phyloP scores from a whole-genome alignment of 2,113 vertebrate genomes.

The Meles meles region DNA sequence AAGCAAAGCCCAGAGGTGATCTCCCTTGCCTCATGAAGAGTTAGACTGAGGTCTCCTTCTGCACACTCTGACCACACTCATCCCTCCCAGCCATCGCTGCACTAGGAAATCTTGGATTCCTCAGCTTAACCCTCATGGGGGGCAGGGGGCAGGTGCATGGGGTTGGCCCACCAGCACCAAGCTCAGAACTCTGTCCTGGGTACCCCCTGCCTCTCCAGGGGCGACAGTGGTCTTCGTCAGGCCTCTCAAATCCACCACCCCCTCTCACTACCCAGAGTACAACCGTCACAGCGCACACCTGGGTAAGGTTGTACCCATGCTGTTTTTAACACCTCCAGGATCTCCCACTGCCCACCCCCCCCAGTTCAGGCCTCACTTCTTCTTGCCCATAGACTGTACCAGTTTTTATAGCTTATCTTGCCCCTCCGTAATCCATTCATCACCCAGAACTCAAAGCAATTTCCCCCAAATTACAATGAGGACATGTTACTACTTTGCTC shows the following conservation, averaged over 20 bases:
- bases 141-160: neutral
- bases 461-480: neutral
- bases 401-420: neutral
- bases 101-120: neutral
- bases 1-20: neutral
- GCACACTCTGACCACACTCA: neutral
- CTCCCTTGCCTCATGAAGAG: neutral
- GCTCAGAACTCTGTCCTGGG: neutral
- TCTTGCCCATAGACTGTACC: neutral
- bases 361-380: neutral
- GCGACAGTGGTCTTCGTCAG: neutral
- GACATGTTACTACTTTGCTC: neutral
- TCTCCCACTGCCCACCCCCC: neutral
- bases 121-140: neutral
- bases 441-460: neutral
- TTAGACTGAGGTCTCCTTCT: neutral
- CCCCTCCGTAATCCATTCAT: neutral
- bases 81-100: neutral
- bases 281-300: neutral
- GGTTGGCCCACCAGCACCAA: neutral
- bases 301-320: too few species aligned
- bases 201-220: neutral
- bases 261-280: neutral
- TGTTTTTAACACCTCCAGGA: neutral
- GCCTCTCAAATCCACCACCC: neutral